Evolutionary conservation across 2,113 vertebrate genomes (phyloP).

Genomic region (Antigone vipio): DNA sequence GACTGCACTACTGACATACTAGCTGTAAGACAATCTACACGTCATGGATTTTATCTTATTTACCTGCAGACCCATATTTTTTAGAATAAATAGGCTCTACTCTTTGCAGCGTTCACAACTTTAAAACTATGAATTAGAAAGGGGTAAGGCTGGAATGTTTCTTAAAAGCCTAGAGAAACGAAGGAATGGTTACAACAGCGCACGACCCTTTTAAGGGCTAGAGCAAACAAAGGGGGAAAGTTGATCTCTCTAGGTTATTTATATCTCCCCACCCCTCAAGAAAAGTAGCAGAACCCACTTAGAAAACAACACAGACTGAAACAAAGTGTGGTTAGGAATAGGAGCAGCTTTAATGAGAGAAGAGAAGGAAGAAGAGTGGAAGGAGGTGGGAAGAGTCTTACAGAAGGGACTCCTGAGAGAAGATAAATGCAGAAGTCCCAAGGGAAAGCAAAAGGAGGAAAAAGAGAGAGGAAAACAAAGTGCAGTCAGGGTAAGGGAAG

Average conservation of each 20-base stretch:
- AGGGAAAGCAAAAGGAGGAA: slow-evolving; percentile 23
- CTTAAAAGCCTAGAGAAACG: background rate
- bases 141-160: background rate
- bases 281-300: background rate
- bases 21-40: background rate
- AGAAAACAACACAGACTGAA: slow-evolving; percentile 1
- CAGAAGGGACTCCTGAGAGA: slow-evolving; percentile 30
- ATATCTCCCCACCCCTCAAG: background rate
- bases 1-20: background rate
- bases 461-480: slow-evolving; percentile 21
- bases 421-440: slow-evolving; percentile 50
- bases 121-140: background rate
- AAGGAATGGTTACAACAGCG: background rate
- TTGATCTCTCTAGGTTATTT: background rate
- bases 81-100: background rate
- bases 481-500: background rate
- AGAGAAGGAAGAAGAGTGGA: background rate
- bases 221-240: background rate
- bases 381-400: slow-evolving; percentile 1
- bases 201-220: background rate
- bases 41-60: background rate
- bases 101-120: background rate
- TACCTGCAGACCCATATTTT: background rate
- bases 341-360: slow-evolving; percentile 1
- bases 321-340: background rate